Evolutionary conservation across 1,140 invertebrate species (phyloP).

Genomic region (Dreissena polymorpha): DNA sequence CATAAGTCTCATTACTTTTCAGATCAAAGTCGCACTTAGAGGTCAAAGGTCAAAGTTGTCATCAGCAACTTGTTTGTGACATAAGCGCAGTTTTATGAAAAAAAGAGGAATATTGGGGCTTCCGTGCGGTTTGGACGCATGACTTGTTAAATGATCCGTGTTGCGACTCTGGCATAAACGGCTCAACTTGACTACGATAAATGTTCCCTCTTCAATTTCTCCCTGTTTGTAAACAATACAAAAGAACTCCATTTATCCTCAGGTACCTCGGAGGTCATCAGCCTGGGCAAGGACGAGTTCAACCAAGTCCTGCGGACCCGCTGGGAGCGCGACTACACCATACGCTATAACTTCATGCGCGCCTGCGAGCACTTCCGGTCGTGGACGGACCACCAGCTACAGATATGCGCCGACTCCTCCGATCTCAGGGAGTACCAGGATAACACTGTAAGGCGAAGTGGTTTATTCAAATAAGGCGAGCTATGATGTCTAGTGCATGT

Average conservation of each 20-base stretch:
- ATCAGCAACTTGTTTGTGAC: too few species aligned
- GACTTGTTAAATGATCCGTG: too few species aligned
- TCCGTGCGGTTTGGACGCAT: too few species aligned
- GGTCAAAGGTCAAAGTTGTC: too few species aligned
- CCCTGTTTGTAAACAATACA: too few species aligned
- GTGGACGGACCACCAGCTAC: slow-evolving; percentile 46
- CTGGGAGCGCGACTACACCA: slow-evolving; percentile 40
- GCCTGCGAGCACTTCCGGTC: slow-evolving; percentile 17
- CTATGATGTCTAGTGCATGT: background rate
- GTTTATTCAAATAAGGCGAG: background rate
- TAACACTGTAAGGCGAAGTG: slow-evolving; percentile 31
- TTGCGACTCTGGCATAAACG: too few species aligned
- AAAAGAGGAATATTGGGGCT: too few species aligned
- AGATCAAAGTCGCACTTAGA: too few species aligned
- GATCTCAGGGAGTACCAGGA: slow-evolving; percentile 44
- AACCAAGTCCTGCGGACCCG: slow-evolving; percentile 46
- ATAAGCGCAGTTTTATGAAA: too few species aligned
- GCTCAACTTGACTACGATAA: too few species aligned
- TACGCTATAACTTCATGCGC: slow-evolving; percentile 41
- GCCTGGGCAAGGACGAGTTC: slow-evolving; percentile 55
- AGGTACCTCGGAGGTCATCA: slow-evolving; percentile 54
- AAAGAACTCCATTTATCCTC: background rate
- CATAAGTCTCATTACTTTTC: too few species aligned
- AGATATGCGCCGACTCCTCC: slow-evolving; percentile 38
- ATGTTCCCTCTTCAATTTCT: too few species aligned